phyloP scores from a whole-genome alignment of 2,797 vertebrate genomes.

The Pangasius macronema region DNA sequence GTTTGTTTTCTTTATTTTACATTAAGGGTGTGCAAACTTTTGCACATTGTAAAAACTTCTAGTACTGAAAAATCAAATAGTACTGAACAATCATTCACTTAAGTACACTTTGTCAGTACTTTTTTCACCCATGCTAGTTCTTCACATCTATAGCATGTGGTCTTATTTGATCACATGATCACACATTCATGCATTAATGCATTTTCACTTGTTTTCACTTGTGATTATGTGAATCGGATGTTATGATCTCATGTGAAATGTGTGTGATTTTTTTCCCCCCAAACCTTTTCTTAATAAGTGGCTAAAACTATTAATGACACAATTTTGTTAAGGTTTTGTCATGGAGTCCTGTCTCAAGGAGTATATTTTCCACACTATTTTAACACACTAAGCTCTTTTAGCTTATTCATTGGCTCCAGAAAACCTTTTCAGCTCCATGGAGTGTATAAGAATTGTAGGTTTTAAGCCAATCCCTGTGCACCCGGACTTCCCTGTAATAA shows the following conservation, averaged over 20 bases:
- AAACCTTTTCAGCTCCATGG: background rate
- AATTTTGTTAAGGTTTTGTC: background rate
- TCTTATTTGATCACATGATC: background rate
- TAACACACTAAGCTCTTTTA: background rate
- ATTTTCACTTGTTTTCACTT: background rate
- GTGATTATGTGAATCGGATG: background rate
- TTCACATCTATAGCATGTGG: background rate
- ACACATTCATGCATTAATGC: too few relatives aligned
- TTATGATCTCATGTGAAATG: background rate
- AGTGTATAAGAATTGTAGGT: slow-evolving; percentile 1
- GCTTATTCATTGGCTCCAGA: background rate
- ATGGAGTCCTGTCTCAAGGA: background rate
- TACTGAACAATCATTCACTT: too few relatives aligned
- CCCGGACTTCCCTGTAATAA: background rate
- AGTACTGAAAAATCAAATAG: too few relatives aligned
- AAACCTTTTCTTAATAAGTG: background rate
- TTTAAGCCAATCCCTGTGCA: background rate
- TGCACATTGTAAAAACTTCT: too few relatives aligned
- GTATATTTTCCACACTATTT: background rate
- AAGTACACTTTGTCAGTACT: background rate
- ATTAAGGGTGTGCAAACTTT: too few relatives aligned
- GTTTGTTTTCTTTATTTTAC: too few relatives aligned
- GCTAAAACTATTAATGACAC: background rate
- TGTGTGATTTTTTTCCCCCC: background rate
- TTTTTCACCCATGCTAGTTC: background rate